A percentile compares a stretch with the other conserved stretches of the same genome.
These are phyloP conservation scores for Acronicta leporina DNA, from an alignment of 2,888 invertebrate genomes.

Conservation along the genomic window DNA sequence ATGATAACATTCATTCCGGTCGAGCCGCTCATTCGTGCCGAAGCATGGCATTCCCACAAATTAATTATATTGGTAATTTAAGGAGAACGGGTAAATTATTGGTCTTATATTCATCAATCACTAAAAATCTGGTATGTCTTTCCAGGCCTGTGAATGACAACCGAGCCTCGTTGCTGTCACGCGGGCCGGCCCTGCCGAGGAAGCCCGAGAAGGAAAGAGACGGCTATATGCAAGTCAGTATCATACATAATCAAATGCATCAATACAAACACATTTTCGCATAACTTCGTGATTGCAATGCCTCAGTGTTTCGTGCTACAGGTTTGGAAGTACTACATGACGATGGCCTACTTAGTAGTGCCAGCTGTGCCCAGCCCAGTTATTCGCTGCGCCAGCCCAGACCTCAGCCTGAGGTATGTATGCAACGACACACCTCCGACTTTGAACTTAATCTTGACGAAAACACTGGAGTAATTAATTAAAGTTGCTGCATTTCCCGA, in stretches of 20 bases:
- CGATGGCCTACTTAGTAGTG: constrained; percentile 98
- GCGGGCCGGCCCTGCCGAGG: constrained; percentile 95
- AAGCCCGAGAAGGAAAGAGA: constrained; percentile 98
- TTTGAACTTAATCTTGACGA: constrained; percentile 12
- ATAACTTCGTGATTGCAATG: neutral
- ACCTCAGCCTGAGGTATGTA: constrained; percentile 94
- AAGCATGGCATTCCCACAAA: too few relatives aligned
- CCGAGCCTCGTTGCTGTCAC: constrained; percentile 95
- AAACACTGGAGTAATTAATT: constrained; percentile 6
- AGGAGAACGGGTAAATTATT: too few relatives aligned
- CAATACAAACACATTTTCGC: neutral
- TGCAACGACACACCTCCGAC: constrained; percentile 6
- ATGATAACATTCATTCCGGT: too few relatives aligned
- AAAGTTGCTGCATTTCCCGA: neutral
- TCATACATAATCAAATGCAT: neutral
- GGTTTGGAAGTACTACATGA: constrained; percentile 99
- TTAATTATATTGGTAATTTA: too few relatives aligned
- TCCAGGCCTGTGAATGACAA: constrained; percentile 98
- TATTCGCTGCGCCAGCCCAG: constrained; percentile 97
- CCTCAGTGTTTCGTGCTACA: constrained; percentile 42
- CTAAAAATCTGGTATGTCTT: constrained; percentile 19
- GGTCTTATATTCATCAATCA: too few relatives aligned
- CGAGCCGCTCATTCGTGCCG: too few relatives aligned
- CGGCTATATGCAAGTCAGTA: constrained; percentile 93
- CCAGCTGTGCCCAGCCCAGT: constrained; percentile 96